Percentiles rank a stretch among this genome's conserved stretches.
Evolutionary conservation across 2,113 vertebrate species (phyloP).

Genomic region (Aviceda subcristata): DNA sequence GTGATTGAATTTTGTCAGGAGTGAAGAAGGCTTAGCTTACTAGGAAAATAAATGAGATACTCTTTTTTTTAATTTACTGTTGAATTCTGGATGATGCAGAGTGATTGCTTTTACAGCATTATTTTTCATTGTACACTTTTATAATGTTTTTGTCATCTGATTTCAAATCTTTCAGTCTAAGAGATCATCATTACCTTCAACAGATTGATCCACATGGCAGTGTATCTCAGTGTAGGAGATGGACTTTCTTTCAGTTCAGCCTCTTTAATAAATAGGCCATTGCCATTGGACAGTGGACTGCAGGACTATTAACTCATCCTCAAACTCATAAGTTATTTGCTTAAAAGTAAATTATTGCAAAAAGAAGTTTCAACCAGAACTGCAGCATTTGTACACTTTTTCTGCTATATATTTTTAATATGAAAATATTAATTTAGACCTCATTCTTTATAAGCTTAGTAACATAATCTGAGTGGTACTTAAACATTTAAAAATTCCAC

Average conservation of each 20-base stretch:
- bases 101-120: not conserved
- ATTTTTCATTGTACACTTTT: not conserved
- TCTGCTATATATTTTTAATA: not conserved
- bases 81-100: not conserved
- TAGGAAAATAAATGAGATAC: not conserved
- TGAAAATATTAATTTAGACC: not conserved
- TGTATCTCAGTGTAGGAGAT: not conserved
- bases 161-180: not conserved
- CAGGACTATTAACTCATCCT: not conserved
- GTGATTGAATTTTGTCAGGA: not conserved
- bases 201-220: not conserved
- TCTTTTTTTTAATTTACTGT: not conserved
- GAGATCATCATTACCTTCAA: not conserved
- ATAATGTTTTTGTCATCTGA: not conserved
- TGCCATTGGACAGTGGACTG: not conserved
- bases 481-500: not conserved
- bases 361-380: not conserved
- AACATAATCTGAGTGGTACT: not conserved
- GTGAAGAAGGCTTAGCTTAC: not conserved
- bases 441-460: not conserved
- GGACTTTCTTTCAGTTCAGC: not conserved
- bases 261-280: not conserved
- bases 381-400: not conserved
- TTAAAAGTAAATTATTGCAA: not conserved
- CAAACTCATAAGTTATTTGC: not conserved